phyloP scores from a whole-genome alignment of 2,888 invertebrate genomes.

The Luperina testacea region DNA sequence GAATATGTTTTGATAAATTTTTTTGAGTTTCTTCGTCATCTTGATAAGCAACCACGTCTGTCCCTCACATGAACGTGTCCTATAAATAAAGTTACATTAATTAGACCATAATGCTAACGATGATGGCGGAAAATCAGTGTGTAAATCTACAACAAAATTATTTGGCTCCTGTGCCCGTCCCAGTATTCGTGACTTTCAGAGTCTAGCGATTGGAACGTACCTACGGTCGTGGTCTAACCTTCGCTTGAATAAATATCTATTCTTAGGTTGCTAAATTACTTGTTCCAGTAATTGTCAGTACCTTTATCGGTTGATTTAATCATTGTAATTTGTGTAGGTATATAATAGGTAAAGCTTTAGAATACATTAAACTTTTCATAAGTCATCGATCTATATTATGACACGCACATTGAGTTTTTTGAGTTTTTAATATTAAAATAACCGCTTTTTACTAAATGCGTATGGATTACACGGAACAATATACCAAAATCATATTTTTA shows the following conservation, averaged over 20 bases:
- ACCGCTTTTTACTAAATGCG: too few relatives aligned
- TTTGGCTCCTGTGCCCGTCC: conserved; percentile 41
- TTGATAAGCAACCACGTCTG: not conserved
- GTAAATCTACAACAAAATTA: conserved; percentile 30
- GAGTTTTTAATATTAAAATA: too few relatives aligned
- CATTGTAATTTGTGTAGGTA: conserved; percentile 14
- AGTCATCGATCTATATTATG: conserved; percentile 55
- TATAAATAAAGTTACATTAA: not conserved
- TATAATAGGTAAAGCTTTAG: conserved; percentile 2
- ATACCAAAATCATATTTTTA: too few relatives aligned
- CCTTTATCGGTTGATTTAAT: conserved; percentile 30
- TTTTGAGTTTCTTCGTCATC: not conserved
- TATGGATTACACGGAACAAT: too few relatives aligned
- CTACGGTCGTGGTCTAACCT: conserved; percentile 69
- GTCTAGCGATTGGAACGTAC: conserved; percentile 68
- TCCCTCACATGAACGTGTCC: not conserved
- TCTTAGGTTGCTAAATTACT: conserved; percentile 71
- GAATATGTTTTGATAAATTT: not conserved
- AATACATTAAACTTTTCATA: conserved; percentile 22
- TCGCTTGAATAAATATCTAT: conserved; percentile 72
- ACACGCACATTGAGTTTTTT: too few relatives aligned
- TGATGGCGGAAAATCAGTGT: conserved; percentile 16
- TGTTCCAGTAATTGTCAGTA: conserved; percentile 68
- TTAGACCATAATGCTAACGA: conserved; percentile 19
- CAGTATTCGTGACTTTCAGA: conserved; percentile 56